Evolutionary conservation across 2,113 vertebrate species (phyloP).

Genomic region (human): GRCh38 chr7:125743001-125743500

Average conservation of each 20-base stretch:
- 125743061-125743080: neutral
- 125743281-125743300: too few relatives aligned
- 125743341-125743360: neutral
- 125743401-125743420: rapidly evolving
- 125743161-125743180: too few relatives aligned
- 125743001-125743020: neutral
- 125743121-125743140: neutral
- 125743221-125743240: neutral
- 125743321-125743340: too few relatives aligned
- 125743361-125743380: neutral
- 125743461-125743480: neutral
- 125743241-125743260: neutral
- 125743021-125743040: neutral
- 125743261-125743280: too few relatives aligned
- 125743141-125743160: neutral
- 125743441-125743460: neutral
- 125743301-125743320: too few relatives aligned
- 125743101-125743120: too few relatives aligned
- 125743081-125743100: neutral
- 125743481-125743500: neutral
- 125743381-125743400: neutral
- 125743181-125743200: too few relatives aligned
- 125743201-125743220: neutral
- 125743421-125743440: neutral
- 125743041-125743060: neutral